Evolutionary conservation across 2,888 invertebrate species (phyloP).

Genomic region (Himalopsyche japonica): DNA sequence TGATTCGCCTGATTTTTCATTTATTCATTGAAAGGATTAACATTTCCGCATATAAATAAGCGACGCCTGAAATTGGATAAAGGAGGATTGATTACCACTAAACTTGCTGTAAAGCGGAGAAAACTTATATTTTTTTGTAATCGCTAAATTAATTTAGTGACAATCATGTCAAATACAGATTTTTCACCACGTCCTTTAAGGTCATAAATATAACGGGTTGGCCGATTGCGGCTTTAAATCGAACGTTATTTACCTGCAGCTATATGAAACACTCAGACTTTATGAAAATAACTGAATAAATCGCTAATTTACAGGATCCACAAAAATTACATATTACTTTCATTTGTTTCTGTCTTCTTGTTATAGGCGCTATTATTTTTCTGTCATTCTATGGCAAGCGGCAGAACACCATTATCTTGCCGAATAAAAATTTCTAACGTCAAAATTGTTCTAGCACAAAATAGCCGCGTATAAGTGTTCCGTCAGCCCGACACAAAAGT

Average conservation of each 20-base stretch:
- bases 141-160: slow-evolving; percentile 12
- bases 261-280: slow-evolving; percentile 15
- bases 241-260: neutral
- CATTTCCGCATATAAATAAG: neutral
- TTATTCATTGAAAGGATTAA: slow-evolving; percentile 24
- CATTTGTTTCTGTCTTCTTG: slow-evolving; percentile 28
- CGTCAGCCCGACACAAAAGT: too few species aligned
- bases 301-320: slow-evolving; percentile 19
- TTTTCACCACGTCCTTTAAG: slow-evolving; percentile 11
- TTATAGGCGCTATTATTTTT: neutral
- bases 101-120: neutral
- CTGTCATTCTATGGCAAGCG: neutral
- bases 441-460: neutral
- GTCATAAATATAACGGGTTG: neutral
- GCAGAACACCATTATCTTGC: neutral
- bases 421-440: neutral
- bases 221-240: neutral
- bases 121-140: slow-evolving; percentile 2
- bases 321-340: slow-evolving; percentile 31
- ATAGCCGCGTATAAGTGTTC: too few species aligned
- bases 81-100: neutral
- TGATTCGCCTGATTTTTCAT: slow-evolving; percentile 3
- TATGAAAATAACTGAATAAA: slow-evolving; percentile 14
- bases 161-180: slow-evolving; percentile 31
- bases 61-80: slow-evolving; percentile 15